These are phyloP conservation scores for zebrafish (Danio rerio) DNA, from an alignment of 2,113 vertebrate genomes.

Conservation along the genomic window DNA sequence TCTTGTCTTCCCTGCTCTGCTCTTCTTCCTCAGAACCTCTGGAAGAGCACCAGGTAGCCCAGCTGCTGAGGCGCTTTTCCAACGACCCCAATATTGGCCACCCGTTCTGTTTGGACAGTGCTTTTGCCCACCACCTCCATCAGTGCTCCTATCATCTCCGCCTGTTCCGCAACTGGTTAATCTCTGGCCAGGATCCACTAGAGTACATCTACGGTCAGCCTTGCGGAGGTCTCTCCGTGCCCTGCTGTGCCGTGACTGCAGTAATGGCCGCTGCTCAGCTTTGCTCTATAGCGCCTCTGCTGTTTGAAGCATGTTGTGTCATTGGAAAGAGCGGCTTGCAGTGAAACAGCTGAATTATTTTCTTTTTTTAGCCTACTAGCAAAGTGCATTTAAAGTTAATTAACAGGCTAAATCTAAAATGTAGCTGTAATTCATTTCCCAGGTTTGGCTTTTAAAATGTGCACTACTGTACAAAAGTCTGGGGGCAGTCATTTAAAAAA, in stretches of 20 bases:
- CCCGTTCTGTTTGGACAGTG: conserved; percentile 87
- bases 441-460: too few species aligned
- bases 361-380: not conserved
- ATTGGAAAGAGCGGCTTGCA: conserved; percentile 66
- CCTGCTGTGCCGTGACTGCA: conserved; percentile 41
- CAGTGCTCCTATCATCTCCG: conserved; percentile 98
- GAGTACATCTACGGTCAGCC: conserved; percentile 93
- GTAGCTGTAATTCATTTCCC: not conserved
- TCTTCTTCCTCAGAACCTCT: conserved; percentile 86
- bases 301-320: conserved; percentile 70
- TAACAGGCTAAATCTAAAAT: too few species aligned
- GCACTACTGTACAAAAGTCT: too few species aligned
- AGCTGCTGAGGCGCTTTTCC: conserved; percentile 93
- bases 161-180: conserved; percentile 98
- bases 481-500: too few species aligned
- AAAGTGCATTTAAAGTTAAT: not conserved
- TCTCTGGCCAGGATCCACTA: conserved; percentile 95
- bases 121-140: conserved; percentile 94
- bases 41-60: conserved; percentile 92
- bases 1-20: conserved; percentile 73
- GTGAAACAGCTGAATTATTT: conserved; percentile 5
- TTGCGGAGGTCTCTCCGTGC: conserved; percentile 32
- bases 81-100: conserved; percentile 84
- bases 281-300: conserved; percentile 63
- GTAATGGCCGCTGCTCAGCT: conserved; percentile 48